phyloP scores from a whole-genome alignment of 2,113 vertebrate genomes.

The Sturnus vulgaris region DNA sequence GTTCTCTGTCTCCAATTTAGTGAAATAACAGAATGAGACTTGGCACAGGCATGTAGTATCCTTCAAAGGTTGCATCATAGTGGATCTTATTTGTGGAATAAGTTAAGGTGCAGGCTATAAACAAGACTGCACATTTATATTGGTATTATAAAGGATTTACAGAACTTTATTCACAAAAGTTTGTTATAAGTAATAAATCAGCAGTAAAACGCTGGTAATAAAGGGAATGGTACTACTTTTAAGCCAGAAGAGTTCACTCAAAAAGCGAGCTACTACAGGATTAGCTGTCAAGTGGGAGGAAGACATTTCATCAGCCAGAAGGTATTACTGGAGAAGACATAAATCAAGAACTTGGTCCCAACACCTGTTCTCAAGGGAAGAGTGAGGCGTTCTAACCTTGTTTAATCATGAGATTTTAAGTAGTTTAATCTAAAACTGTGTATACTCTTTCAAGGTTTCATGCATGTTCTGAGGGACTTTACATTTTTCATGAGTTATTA shows the following conservation, averaged over 20 bases:
- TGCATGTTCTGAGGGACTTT: not conserved
- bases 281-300: not conserved
- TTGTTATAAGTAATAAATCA: not conserved
- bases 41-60: not conserved
- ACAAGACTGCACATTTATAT: not conserved
- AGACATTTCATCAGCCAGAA: not conserved
- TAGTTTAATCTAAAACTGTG: not conserved
- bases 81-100: not conserved
- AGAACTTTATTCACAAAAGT: not conserved
- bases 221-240: not conserved
- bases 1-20: not conserved
- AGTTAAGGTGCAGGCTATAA: not conserved
- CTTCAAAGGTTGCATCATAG: not conserved
- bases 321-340: not conserved
- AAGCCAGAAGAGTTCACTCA: not conserved
- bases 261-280: not conserved
- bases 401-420: not conserved
- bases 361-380: not conserved
- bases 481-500: not conserved
- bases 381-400: not conserved
- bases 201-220: not conserved
- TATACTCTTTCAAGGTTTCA: not conserved
- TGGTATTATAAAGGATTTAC: not conserved
- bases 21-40: not conserved
- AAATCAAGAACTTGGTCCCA: not conserved